phyloP scores from a whole-genome alignment of 2,888 invertebrate species.

The Lapara coniferarum region DNA sequence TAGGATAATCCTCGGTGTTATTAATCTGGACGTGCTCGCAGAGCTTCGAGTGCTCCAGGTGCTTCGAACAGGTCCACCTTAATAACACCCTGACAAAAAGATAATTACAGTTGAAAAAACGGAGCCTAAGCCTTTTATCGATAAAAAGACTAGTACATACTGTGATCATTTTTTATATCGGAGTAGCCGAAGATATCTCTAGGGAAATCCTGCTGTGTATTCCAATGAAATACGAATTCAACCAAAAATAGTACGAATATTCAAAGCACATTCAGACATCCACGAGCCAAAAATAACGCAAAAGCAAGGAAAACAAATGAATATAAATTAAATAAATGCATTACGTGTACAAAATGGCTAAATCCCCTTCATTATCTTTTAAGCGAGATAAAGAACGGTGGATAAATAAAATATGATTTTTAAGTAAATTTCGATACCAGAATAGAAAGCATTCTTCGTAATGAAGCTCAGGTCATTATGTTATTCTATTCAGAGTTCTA shows the following conservation, averaged over 20 bases:
- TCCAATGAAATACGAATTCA: conserved; percentile 44
- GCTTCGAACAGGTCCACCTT: no score
- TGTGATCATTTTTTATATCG: conserved; percentile 39
- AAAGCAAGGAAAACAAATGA: not conserved
- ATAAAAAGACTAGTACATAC: not conserved
- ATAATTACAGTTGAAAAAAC: no score
- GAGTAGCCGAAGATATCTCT: conserved; percentile 33
- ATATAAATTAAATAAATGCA: not conserved
- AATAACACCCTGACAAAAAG: no score
- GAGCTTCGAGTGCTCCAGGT: no score
- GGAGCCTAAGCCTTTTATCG: not conserved
- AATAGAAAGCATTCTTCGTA: not conserved
- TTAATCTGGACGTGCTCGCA: no score
- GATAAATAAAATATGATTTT: conserved; percentile 8
- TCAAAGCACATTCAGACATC: not conserved
- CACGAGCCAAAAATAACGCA: not conserved
- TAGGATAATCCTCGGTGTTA: no score
- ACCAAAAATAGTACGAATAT: conserved; percentile 35
- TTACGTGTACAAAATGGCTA: not conserved
- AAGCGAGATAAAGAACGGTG: not conserved
- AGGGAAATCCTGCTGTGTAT: conserved; percentile 52
- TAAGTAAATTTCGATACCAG: conserved; percentile 10
- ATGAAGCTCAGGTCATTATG: not conserved
- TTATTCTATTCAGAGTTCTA: not conserved
- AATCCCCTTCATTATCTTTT: not conserved